phyloP scores from a whole-genome alignment of 2,113 vertebrate species.

The Poeciliopsis prolifica region DNA sequence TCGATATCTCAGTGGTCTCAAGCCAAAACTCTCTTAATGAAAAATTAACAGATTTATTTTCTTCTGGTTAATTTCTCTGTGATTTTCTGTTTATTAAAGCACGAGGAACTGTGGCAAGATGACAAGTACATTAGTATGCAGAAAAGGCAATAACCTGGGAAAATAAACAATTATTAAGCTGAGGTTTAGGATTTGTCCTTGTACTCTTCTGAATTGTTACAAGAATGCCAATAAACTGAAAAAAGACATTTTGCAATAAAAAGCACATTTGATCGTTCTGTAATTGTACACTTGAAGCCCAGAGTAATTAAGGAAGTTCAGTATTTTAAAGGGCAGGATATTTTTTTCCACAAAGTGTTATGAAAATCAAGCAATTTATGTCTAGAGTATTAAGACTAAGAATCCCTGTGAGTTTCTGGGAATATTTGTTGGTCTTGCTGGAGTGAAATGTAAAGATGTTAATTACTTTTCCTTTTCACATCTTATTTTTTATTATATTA shows the following conservation, averaged over 20 bases:
- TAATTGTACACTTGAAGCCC: conserved; percentile 29
- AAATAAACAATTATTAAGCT: conserved; percentile 62
- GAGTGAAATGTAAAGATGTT: not conserved
- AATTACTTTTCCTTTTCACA: not conserved
- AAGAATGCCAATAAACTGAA: conserved; percentile 46
- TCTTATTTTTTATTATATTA: too few relatives aligned
- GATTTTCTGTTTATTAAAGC: conserved; percentile 44
- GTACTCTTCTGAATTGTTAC: conserved; percentile 23
- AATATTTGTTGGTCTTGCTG: not conserved
- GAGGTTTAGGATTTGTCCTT: conserved; percentile 11
- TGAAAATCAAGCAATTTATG: not conserved
- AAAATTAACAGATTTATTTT: conserved; percentile 36
- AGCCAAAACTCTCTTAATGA: conserved; percentile 21
- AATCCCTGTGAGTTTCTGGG: not conserved
- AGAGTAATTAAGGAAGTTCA: conserved; percentile 19
- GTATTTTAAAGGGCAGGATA: not conserved
- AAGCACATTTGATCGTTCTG: conserved; percentile 61
- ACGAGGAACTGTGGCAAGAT: conserved; percentile 14
- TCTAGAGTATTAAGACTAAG: not conserved
- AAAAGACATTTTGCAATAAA: conserved; percentile 24
- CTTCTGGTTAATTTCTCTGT: conserved; percentile 46
- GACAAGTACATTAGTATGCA: conserved; percentile 24
- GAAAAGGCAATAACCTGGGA: conserved; percentile 59
- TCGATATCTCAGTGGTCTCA: conserved; percentile 14
- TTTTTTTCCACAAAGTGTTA: not conserved